Base-by-base conservation (phyloP, 1,140 invertebrate species). In the Drosophila nebulosa region DNA sequence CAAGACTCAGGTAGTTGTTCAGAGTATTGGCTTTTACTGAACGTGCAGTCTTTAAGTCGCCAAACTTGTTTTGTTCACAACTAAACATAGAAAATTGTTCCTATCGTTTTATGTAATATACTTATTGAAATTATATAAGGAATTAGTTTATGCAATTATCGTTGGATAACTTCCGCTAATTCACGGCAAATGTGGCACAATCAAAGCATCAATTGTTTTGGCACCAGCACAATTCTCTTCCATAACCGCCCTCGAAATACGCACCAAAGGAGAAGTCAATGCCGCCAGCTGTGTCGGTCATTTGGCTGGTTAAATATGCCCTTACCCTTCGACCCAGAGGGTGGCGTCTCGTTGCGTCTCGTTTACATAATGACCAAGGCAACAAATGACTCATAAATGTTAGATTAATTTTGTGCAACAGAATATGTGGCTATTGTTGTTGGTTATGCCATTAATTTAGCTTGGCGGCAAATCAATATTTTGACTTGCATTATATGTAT, bases 91-190 rank as follows among this genome's bases (percentile, higher is more conserved):
- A 61, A 46, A 30, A n/a, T n/a, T n/a, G n/a, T n/a, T n/a, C n/a
- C n/a, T n/a, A n/a, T n/a, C n/a, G n/a, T n/a, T n/a, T n/a, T n/a
- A n/a, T n/a, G n/a, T 30, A 70, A 77, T 77, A 35, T 30, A 53
- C 46, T 42, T 18, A 27, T 51, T 51, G 12, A 18, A 46, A 18
- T 9, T 3, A 9, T 0, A 3, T 46, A 6, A 21, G 39, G 57
- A 65, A 51, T 51, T 18, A 70, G 52, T 61, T 57, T 26, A 68
- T 63, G 74, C 69, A 42, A 86, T 86, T 77, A 80, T 77, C 56
- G 77, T 80, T 86, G 77, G 73, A 85, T 80, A 86, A 85, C 77
- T 77, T 85, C 73, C 69, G 81, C 77, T 86, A 86, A 85, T 85
- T 85, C 80, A 58, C 64, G 46, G 66, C 64, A 73, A 77, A 78